Percentiles rank a stretch among this genome's conserved stretches.
phyloP scores from a whole-genome alignment of 2,888 invertebrate species.

The Cephus runcator region DNA sequence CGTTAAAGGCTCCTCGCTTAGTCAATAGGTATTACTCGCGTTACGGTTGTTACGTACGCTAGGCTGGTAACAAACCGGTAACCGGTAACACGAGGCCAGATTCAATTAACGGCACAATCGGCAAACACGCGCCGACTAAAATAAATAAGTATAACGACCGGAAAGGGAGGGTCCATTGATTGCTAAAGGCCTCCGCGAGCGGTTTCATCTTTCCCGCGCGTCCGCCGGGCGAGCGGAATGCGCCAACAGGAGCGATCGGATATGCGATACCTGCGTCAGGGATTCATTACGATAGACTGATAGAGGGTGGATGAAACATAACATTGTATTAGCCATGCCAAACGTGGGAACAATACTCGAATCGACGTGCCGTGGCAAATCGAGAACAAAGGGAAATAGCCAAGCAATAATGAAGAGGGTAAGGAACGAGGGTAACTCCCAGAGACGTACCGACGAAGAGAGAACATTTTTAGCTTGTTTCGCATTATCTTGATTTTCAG shows the following conservation, averaged over 20 bases:
- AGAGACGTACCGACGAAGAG: background rate
- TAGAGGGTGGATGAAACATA: background rate
- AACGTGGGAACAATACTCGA: background rate
- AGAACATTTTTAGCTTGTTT: background rate
- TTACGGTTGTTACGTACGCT: background rate
- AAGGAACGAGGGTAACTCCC: background rate
- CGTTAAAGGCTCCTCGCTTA: background rate
- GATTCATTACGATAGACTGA: background rate
- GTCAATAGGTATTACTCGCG: background rate
- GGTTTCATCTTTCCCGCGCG: constrained; percentile 1
- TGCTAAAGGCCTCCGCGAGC: background rate
- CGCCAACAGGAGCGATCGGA: background rate
- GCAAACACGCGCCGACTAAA: background rate
- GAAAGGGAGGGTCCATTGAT: constrained; percentile 1
- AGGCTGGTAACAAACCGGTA: background rate
- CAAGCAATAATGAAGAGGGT: background rate
- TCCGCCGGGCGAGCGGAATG: background rate
- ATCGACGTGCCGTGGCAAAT: background rate
- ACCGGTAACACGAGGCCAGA: constrained; percentile 8
- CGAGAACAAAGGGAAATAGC: background rate
- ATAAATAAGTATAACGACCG: background rate
- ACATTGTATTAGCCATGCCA: background rate
- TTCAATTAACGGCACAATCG: constrained; percentile 3
- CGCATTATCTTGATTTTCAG: constrained; percentile 37
- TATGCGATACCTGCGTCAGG: background rate